phyloP scores from a whole-genome alignment of 2,113 vertebrate genomes.

The Cinclus cinclus region DNA sequence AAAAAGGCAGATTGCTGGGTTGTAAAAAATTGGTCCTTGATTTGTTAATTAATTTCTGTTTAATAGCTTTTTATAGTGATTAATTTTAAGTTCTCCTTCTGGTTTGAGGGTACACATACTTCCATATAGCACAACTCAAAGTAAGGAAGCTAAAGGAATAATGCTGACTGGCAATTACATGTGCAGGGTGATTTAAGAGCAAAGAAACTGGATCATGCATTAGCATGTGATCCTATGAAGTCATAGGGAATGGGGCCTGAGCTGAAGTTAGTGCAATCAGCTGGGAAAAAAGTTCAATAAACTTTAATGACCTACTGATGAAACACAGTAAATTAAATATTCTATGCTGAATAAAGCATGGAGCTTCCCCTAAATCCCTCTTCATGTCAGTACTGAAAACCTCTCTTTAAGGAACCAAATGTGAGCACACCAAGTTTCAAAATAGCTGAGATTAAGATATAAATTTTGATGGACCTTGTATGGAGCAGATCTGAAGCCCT shows the following conservation, averaged over 20 bases:
- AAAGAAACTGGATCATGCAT: neutral
- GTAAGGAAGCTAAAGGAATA: neutral
- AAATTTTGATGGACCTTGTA: neutral
- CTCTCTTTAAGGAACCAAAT: neutral
- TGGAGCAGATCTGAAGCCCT: neutral
- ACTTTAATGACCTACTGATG: neutral
- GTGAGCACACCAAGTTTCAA: neutral
- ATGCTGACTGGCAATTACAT: neutral
- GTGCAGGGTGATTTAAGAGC: neutral
- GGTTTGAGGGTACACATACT: neutral
- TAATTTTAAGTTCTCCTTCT: neutral
- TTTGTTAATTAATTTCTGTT: neutral
- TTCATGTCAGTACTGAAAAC: neutral
- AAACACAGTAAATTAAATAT: neutral
- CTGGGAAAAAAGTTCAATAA: neutral
- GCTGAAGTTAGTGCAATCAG: neutral
- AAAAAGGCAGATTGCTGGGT: neutral
- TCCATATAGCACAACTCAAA: neutral
- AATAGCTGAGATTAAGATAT: neutral
- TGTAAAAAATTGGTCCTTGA: neutral
- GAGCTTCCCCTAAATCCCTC: neutral
- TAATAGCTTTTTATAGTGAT: neutral
- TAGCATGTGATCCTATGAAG: neutral
- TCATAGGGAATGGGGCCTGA: neutral
- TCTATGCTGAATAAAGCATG: neutral